Base-by-base conservation (phyloP, 2,797 vertebrate genomes). In the Acrocephalus scirpaceus region DNA sequence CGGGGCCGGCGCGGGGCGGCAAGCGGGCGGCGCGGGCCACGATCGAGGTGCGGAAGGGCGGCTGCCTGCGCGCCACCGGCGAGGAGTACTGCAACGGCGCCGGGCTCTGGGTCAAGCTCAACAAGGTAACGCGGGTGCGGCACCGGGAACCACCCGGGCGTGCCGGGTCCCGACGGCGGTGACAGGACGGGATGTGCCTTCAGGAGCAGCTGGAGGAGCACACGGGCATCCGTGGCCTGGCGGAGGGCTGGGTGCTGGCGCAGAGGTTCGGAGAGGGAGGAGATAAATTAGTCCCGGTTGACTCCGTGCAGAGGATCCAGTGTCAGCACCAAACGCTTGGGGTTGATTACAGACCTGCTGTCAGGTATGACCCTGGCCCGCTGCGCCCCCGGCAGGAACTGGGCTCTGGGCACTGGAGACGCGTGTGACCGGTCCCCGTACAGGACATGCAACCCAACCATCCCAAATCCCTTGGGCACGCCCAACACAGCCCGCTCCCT, bases 31-130 rank as follows among this genome's bases (percentile, higher is more conserved):
- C 80, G 53, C 97, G 96, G 96, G 98, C 86, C 96, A 98, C 97
- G 93, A 98, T 99, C 54, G 99, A 99, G 87, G 98, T 99, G 76
- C 99, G 98, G 96, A 99, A 99, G 95, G 99, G 99, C 74, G 99
- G 98, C 13, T 99, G 99, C 53, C 98, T 99, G 84, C 98, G 98
- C 69, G 99, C 99, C 29, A 99, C 99, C 2, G 99, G 99, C 80
- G 99, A 99, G 77, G 99, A 99, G 71, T 99, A 99, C 97, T 99
- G 99, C 96, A 99, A 99, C 97, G 98, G 98, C 93, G 98, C 99
- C 79, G 99, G 99, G 64, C 98, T 99, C 21, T 99, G 99, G 99
- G 98, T 99, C 92, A 99, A 99, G 97, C 98, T 99, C 76, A 99
- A 97, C 90, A 99, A 99, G 98, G 99, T 99, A 92, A 72, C 44